Percentiles rank a stretch among this genome's conserved stretches.
Evolutionary conservation across 2,797 vertebrate genomes (phyloP).

Genomic region (Pseudomugil gertrudae): DNA sequence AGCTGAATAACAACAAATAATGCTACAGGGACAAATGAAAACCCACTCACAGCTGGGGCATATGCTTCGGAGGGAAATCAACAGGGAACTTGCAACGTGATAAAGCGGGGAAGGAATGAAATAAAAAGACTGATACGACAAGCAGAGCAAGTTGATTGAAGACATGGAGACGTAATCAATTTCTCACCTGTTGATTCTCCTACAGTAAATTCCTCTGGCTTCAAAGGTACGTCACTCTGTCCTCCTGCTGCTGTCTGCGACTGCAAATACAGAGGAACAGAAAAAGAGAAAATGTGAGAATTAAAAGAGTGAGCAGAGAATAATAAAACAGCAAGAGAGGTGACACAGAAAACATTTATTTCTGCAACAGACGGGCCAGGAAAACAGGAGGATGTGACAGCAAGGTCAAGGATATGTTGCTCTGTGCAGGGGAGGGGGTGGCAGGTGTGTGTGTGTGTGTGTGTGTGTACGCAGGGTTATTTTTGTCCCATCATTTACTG

Average conservation of each 20-base stretch:
- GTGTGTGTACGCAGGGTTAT: conserved; percentile 47
- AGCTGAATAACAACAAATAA: conserved; percentile 63
- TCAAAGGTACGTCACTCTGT: conserved; percentile 86
- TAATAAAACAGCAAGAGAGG: conserved; percentile 48
- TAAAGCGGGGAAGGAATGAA: conserved; percentile 4
- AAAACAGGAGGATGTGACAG: conserved; percentile 51
- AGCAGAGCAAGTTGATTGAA: conserved; percentile 56
- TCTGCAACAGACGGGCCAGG: conserved; percentile 42
- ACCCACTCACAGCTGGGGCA: conserved; percentile 57
- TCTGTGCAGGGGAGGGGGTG: conserved; percentile 25
- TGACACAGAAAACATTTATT: conserved; percentile 35
- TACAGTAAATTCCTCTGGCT: conserved; percentile 88
- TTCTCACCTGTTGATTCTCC: conserved; percentile 88
- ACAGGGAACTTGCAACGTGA: conserved; percentile 48
- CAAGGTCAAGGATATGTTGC: conserved; percentile 69
- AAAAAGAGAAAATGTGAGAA: background rate
- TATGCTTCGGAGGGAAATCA: conserved; percentile 56
- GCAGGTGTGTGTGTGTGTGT: conserved; percentile 53
- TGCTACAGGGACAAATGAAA: conserved; percentile 58
- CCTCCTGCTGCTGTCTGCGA: conserved; percentile 85
- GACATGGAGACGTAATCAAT: conserved; percentile 48
- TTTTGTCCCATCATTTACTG: conserved; percentile 54
- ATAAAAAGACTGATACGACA: conserved; percentile 42
- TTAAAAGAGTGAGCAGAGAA: conserved; percentile 9
- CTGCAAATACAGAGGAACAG: conserved; percentile 70